Percentiles rank a stretch among this genome's conserved stretches.
Conservation (phyloP, 1,140 invertebrate species). For the Harpegnathos saltator region DNA sequence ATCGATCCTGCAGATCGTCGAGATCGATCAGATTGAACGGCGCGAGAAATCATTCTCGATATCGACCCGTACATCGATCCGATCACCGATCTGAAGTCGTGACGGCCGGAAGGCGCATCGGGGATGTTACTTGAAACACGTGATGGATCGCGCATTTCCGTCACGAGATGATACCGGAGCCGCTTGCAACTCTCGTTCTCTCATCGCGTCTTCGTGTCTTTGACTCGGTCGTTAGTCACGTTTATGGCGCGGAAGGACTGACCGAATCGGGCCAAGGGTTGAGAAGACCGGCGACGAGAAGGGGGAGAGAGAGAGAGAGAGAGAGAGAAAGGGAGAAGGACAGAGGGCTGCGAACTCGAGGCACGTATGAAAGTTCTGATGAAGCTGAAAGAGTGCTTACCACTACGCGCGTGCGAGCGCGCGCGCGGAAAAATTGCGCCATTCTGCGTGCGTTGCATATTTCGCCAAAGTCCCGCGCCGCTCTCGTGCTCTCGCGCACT, state of each 20-base stretch:
- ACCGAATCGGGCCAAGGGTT: constrained; percentile 34
- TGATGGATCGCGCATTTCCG: constrained; percentile 10
- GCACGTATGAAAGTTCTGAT: constrained; percentile 39
- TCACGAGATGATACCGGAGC: constrained; percentile 4
- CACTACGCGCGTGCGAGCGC: background rate
- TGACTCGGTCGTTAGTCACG: constrained; percentile 36
- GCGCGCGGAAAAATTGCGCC: constrained; percentile 39
- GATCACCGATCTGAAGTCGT: no score
- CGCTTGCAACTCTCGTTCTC: background rate
- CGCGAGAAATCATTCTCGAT: no score
- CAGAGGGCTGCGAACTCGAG: constrained; percentile 25
- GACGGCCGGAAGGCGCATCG: no score
- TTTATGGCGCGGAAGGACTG: constrained; percentile 41
- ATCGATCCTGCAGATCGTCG: no score
- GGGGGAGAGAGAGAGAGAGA: no score
- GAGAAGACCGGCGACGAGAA: background rate
- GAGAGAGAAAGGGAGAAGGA: no score
- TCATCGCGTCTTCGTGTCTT: background rate
- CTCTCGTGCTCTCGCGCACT: background rate
- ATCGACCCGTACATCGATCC: no score
- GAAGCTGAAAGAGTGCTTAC: constrained; percentile 35
- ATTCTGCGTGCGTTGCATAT: constrained; percentile 38
- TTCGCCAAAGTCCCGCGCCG: constrained; percentile 1
- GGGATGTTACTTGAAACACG: constrained; percentile 15
- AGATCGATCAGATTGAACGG: no score